Evolutionary conservation across 2,113 vertebrate species (phyloP).

Genomic region (Trochalopteron elliotii): DNA sequence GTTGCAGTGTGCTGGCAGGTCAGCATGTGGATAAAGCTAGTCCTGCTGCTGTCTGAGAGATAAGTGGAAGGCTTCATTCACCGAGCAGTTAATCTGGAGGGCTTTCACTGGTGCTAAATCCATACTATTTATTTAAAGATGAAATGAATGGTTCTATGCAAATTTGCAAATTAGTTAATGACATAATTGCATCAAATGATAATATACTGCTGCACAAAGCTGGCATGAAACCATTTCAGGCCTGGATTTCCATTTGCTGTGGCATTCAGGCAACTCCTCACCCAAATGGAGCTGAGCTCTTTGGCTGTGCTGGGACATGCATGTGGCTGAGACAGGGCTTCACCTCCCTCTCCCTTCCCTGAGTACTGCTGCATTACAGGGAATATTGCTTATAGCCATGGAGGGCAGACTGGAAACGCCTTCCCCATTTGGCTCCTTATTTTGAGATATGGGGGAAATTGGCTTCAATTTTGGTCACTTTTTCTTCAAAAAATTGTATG

Average conservation of each 20-base stretch:
- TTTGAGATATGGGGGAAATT: neutral
- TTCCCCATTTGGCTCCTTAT: neutral
- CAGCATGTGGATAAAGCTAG: neutral
- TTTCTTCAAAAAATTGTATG: neutral
- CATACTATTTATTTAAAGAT: slow-evolving; percentile 51
- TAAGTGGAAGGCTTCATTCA: slow-evolving; percentile 5
- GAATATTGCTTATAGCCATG: neutral
- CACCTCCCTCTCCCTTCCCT: neutral
- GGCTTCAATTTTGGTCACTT: neutral
- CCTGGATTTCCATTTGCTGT: neutral
- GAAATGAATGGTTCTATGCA: slow-evolving; percentile 45
- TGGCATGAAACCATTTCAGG: neutral
- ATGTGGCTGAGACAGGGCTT: neutral
- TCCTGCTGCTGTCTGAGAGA: slow-evolving; percentile 27
- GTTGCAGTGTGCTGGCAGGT: neutral
- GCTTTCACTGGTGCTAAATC: neutral
- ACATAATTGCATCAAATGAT: slow-evolving; percentile 51
- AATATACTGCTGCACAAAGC: neutral
- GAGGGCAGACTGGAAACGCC: neutral
- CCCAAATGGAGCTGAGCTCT: neutral
- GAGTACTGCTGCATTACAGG: neutral
- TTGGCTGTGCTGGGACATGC: neutral
- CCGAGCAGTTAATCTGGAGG: slow-evolving; percentile 9
- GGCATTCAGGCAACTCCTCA: neutral
- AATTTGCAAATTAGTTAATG: slow-evolving; percentile 46